Base-by-base conservation (phyloP, 2,797 vertebrate genomes). In the Botia almorhae region DNA sequence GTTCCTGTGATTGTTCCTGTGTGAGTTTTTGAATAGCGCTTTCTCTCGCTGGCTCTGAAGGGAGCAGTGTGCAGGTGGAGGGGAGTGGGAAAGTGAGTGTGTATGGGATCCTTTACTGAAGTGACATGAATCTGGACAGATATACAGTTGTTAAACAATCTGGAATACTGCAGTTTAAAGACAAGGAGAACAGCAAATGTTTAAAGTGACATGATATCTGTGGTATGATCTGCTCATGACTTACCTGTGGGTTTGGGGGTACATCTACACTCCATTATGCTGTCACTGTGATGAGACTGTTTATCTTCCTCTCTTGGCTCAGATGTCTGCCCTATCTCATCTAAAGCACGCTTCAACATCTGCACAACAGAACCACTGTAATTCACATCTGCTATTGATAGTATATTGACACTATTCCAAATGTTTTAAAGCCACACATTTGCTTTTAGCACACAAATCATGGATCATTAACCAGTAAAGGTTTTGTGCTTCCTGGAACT, bases 291-390 rank as follows among this genome's bases (percentile, higher is more conserved):
- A 58, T 96, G 95, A 21, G 95, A 96, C 39, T 93, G 89, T n/a
- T 81, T 91, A 83, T 97, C 96, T 36, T 95, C 95, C 1, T 94
- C 94, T 74, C 76, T 78, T 60, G 85, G 58, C 51, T 93, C 92
- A 50, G 85, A 83, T 1, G 87, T 89, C 83, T 92, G 88, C 11
- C 58, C 87, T 1, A 79, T 89, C 80, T 93, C 92, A 79, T 88
- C 89, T 84, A 97, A 80, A 76, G 96, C 96, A 82, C 89, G 93
- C 89, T 95, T 96, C 74, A 98, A 88, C 96, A 99, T 98, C 97
- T 98, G 65, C 13, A 82, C 26, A 50, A 16, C 11, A 26, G 39
- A 33, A 69, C 10, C 12, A 78, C 8, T 17, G 26, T 29, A 69
- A 50, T 21, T 39, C 39, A 72, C n/a, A 72, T 17, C 39, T 43